Base-by-base conservation (phyloP, 2,888 invertebrate species). In the Tribolium freemani region DNA sequence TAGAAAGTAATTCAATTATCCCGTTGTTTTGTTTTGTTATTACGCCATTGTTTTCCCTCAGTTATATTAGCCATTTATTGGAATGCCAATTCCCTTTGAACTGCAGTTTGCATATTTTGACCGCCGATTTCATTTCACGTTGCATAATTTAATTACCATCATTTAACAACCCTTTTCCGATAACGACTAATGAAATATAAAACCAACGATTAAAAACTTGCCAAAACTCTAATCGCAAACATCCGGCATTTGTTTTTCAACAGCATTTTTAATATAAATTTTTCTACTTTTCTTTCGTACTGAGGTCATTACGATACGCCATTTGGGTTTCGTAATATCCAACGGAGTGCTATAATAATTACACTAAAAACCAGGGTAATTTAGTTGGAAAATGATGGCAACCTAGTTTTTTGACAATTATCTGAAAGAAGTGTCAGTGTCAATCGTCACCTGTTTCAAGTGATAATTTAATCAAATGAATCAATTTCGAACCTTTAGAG, bases 1-100 rank as follows among this genome's bases (percentile, higher is more conserved):
- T 68, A 38, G 46, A 68, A 68, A 68, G 57, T 57, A 68, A 68
- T 68, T 68, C 30, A 68, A 68, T 68, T 68, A 46, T 53, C 11
- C 13, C 11, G 46, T 57, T 68, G 57, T 68, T 68, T 68, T 68
- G 50, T 53, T 38, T 48, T 50, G 67, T 67, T 57, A 57, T 56
- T 67, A 57, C 46, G 45, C 56, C 57, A 67, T 57, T 67, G 68
- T 68, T 68, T 68, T 57, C 57, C 57, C 57, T 57, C 50, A 68
- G 57, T 68, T 68, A 68, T 67, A 67, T 67, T 67, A 57, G 48
- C 56, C 50, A 57, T 68, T 67, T 68, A 26, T 57, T 57, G 48
- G 50, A 68, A 57, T 44, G 68, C 30, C 38, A 68, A 68, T 68
- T 57, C 68, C 13, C 68, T 57, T 50, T 57, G 57, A 66, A 67